These are phyloP conservation scores for Cichlasoma orientale DNA, from an alignment of 2,797 vertebrate genomes.

Conservation along the genomic window DNA sequence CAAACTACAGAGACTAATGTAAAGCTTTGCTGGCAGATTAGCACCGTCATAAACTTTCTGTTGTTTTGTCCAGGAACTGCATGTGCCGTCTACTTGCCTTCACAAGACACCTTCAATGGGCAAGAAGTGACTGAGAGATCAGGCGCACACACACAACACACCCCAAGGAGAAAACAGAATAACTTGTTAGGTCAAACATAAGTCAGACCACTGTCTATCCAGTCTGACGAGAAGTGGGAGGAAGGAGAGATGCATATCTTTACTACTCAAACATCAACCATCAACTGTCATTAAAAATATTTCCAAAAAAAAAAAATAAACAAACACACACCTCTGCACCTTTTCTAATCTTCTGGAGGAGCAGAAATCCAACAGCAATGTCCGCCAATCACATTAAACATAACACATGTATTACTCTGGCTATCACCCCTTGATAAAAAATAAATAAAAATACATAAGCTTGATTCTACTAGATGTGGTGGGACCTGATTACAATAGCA, in stretches of 20 bases:
- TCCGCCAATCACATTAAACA: background rate
- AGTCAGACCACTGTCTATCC: background rate
- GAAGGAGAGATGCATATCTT: background rate
- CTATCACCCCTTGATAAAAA: background rate
- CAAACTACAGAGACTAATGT: background rate
- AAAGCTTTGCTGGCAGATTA: background rate
- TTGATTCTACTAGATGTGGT: constrained; percentile 7
- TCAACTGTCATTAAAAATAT: background rate
- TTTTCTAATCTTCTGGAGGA: background rate
- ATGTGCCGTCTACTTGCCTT: constrained; percentile 7
- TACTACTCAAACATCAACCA: background rate
- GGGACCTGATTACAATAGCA: constrained; percentile 11
- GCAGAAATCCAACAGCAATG: background rate
- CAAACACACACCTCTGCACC: background rate
- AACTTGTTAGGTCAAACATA: background rate
- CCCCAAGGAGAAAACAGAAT: background rate
- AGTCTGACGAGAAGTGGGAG: background rate
- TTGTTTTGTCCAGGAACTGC: background rate
- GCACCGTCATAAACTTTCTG: background rate
- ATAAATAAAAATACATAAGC: too few species aligned
- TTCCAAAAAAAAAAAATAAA: too few species aligned
- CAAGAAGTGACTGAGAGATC: constrained; percentile 5
- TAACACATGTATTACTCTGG: background rate
- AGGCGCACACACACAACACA: background rate
- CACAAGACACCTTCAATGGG: constrained; percentile 9